Base-by-base conservation (phyloP, 2,797 vertebrate species). In the Nyctibius grandis region DNA sequence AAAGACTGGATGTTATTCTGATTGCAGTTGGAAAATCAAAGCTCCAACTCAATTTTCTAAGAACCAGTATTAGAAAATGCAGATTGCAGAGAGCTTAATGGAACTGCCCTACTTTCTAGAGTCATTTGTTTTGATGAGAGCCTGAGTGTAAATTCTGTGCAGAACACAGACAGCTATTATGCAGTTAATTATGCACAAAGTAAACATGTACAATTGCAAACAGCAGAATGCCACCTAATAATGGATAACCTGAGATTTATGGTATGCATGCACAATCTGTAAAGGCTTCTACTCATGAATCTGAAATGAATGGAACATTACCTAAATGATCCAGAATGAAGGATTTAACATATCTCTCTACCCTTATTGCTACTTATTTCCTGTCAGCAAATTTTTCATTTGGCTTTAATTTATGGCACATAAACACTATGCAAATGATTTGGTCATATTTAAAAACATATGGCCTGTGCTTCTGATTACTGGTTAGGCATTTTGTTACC, bases 221-320 rank as follows among this genome's bases (percentile, higher is more conserved):
- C 96, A 97, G 96, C 96, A 97, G 97, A 98, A 98, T 95, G 97
- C 94, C 95, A 97, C 95, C 97, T 98, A 98, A 98, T 98, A 98
- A 98, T 98, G 97, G 97, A 97, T 98, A 98, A 97, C 96, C 96
- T 95, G 95, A 98, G 98, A 99, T 98, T 98, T 98, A 98, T 94
- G 85, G 96, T 96, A 95, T 95, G 96, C 97, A 91, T 94, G 96
- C 95, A 98, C 97, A 97, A 98, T 98, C 97, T 98, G 97, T 97
- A 97, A 97, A 96, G 96, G 93, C 95, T 96, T 96, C 95, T 87
- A 95, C 94, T 98, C 98, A 98, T 98, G 98, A 98, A 98, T 99
- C 98, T 98, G 97, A 98, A 99, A 98, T 98, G 98, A 98, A 98
- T 93, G 96, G 98, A 98, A 98, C 98, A 98, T 98, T 99, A 98